phyloP scores from a whole-genome alignment of 2,888 invertebrate species.

The Cantharis rustica region DNA sequence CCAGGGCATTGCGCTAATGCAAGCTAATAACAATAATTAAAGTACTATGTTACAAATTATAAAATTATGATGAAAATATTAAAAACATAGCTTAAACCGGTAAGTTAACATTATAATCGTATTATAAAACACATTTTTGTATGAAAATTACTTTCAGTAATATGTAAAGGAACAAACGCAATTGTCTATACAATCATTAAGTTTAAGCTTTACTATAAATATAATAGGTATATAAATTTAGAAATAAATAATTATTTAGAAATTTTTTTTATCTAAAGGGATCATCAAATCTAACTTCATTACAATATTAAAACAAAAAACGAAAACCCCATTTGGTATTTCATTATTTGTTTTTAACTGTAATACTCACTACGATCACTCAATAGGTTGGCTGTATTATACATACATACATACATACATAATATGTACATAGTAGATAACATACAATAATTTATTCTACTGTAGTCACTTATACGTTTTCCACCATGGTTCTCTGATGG shows the following conservation, averaged over 20 bases:
- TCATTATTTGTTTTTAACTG: not conserved
- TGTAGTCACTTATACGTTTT: no score
- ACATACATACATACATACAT: no score
- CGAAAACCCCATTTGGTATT: not conserved
- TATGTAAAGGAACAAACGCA: not conserved
- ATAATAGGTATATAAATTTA: not conserved
- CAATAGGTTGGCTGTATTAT: not conserved
- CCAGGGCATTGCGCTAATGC: conserved; percentile 43
- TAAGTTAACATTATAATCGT: not conserved
- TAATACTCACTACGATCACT: not conserved
- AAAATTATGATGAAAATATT: not conserved
- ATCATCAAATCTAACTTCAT: not conserved
- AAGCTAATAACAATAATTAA: conserved; percentile 31
- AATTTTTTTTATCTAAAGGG: not conserved
- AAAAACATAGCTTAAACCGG: not conserved
- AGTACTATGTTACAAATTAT: conserved; percentile 6
- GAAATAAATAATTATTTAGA: not conserved
- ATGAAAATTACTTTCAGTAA: not conserved
- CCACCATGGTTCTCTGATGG: no score
- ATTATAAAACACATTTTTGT: not conserved
- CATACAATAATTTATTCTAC: no score
- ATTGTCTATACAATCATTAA: not conserved
- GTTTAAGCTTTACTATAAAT: not conserved
- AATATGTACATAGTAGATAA: no score
- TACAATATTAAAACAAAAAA: not conserved